Base-by-base conservation (phyloP, 2,113 vertebrate species). In the Chunga burmeisteri region DNA sequence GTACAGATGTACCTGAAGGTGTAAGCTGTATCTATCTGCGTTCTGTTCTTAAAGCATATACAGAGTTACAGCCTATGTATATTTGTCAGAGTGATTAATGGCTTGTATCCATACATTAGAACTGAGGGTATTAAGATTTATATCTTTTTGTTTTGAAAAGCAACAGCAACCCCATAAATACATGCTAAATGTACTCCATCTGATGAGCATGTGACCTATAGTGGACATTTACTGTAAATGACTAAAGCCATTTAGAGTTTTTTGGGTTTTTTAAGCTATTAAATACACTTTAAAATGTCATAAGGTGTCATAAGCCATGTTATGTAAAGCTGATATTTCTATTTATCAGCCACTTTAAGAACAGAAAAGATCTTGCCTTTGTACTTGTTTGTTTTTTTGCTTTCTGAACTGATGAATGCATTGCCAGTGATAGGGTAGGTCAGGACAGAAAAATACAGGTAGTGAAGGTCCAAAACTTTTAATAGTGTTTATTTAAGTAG, bases 21-120 rank as follows among this genome's bases (percentile, higher is more conserved):
- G 98, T 98, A 96, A 92, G 90, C 97, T 95, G 94, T 84, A 79
- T 90, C 98, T 97, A 97, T 96, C 97, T 97, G 96, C 92, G 95
- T 93, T 98, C 98, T 96, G 94, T 96, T 97, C 97, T 97, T 97
- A 97, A 98, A 98, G 86, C 95, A 96, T 94, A 97, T 98, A 97
- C 74, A 80, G 90, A 47, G 63, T 98, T 99, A 97, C 98, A 97
- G 98, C 83, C 93, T 38, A 92, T 96, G 95, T 94, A 96, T 98
- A 95, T 96, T 96, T 97, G 97, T 97, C 97, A 96, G 66, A 94
- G 81, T 97, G 96, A 97, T 96, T 97, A 97, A 98, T 98, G 98
- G 98, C 96, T 95, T 91, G 67, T 95, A 96, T 92, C 93, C 75
- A 95, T 95, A 92, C 85, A 83, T 96, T 97, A 96, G 63, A 93